These are phyloP conservation scores for Pristionchus mayeri DNA, from an alignment of 2,888 invertebrate species.

Conservation along the genomic window DNA sequence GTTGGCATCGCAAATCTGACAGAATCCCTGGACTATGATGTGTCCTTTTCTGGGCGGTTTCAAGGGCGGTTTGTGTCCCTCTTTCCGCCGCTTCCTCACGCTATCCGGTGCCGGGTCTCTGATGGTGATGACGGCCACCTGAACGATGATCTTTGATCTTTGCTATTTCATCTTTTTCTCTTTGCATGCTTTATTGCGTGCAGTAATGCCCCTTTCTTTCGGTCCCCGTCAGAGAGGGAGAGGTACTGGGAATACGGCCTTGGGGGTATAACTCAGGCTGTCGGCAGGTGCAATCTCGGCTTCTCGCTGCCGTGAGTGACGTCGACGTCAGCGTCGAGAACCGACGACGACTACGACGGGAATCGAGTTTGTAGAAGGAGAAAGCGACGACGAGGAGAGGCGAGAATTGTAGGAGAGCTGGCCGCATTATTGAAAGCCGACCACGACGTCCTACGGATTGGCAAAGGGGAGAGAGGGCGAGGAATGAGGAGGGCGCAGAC, in stretches of 20 bases:
- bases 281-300: too few species aligned
- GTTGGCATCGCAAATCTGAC: constrained; percentile 81
- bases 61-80: neutral
- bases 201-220: neutral
- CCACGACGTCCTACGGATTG: too few species aligned
- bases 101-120: neutral
- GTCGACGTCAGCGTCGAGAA: too few species aligned
- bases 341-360: too few species aligned
- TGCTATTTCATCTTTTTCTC: neutral
- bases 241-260: too few species aligned
- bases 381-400: neutral
- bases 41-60: constrained; percentile 80
- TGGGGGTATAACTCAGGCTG: too few species aligned
- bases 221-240: too few species aligned
- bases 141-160: neutral
- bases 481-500: neutral
- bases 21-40: constrained; percentile 76
- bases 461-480: neutral
- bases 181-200: neutral
- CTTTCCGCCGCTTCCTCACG: neutral
- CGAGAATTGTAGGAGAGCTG: neutral
- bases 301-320: too few species aligned
- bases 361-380: too few species aligned
- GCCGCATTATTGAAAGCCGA: neutral
- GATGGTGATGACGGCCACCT: constrained; percentile 9